Base-by-base conservation (phyloP, 2,797 vertebrate species). In the Microchirus variegatus region DNA sequence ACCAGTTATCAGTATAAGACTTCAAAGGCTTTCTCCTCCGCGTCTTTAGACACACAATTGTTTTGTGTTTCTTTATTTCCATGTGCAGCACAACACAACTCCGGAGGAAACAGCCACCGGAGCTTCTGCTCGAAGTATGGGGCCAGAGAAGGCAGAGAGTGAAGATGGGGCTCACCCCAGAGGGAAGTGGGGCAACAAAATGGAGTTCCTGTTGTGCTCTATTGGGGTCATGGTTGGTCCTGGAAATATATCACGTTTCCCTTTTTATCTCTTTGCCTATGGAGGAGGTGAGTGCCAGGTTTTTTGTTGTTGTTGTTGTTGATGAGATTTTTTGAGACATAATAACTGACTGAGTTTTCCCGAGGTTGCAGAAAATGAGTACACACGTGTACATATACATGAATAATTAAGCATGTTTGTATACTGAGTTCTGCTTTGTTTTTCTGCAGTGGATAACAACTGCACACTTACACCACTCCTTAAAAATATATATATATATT, bases 181-280 rank as follows among this genome's bases (percentile, higher is more conserved):
- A 73, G 95, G 84, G 56, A 94, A 96, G 19, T 98, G 96, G 97
- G 89, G 82, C 53, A 97, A 91, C 87, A 98, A 97, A 58, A 87
- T 81, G 59, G 96, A 98, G 63, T 98, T 96, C 62, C 46, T 98
- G 19, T 77, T 98, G 12, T 95, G 96, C 9, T 93, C 98, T 92
- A 94, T 94, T 0, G 97, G 95, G 13, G 94, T 94, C 81, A 95
- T 98, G 75, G 94, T 98, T n/a, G 95, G 95, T 15, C 84, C 98
- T 19, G 95, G 94, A 43, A 97, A 96, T 0, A 88, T 98, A 62
- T 96, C 95, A 89, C 91, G 94, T 18, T 98, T 98, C 60, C 96
- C 97, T 0, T 98, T 86, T 90, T 98, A 70, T 98, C 22, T 95
- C 91, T 98, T 87, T 87, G 97, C 86, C 70, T 95, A 98, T 0